Evolutionary conservation across 2,113 vertebrate genomes (phyloP), one percentile per base, ranked within the genome.

Genomic region (Syngnathus typhle): DNA sequence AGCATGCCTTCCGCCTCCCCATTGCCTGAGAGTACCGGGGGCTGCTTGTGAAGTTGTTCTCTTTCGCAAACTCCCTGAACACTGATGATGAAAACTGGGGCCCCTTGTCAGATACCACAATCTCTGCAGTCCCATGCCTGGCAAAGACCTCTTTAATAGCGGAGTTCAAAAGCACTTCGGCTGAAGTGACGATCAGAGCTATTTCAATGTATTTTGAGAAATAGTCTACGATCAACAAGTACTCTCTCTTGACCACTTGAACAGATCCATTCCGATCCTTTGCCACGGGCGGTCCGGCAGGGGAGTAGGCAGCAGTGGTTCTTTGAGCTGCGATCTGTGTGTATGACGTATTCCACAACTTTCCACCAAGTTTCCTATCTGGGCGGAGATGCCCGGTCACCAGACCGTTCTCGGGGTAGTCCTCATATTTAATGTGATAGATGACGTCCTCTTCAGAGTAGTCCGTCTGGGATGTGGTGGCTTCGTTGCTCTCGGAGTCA

Each of bases 381-480:
- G 27, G 27, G 27, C 27, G 27, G 27, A 27, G 27, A 27, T 27
- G 27, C 27, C 2, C 27, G 27, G 27, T 27, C 27, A 27, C 27
- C 27, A 27, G 27, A 27, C 27, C 27, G 27, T 27, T 27, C 27
- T 27, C 27, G 27, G 27, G 27, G 27, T 96, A 99, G 96, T 99
- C 97, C 77, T 99, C 96, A 2, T 98, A 99, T 93, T 96, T 94
- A 91, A 99, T 98, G 93, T 93, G 95, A 92, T 99, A 99, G 88
- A 93, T 84, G 85, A 92, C 84, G 72, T 95, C 93, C 86, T 96
- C 93, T 44, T 84, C 85, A 19, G 71, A 15, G 51, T 75, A 92
- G 87, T 94, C 93, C 69, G 92, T 94, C 67, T 93, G 92, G 90
- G 96, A 98, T 62, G 95, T 96, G 70, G 96, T 96, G 76, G 95